Evolutionary conservation across 2,888 invertebrate species (phyloP).

Genomic region (Drosophila putrida): DNA sequence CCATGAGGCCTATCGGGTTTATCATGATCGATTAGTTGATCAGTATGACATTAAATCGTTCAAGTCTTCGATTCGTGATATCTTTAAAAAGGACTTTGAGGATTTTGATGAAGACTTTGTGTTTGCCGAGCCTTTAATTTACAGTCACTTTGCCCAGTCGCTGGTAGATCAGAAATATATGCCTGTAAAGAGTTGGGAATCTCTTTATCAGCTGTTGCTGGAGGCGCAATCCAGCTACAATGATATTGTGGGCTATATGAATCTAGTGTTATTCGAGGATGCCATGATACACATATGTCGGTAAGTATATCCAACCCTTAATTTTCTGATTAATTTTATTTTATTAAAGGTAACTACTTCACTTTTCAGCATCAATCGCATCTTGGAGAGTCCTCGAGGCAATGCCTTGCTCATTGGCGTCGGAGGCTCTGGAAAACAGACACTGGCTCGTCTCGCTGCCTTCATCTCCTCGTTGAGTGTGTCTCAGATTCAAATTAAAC

Average conservation of each 20-base stretch:
- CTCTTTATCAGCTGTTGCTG: slow-evolving; percentile 90
- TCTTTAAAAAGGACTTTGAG: slow-evolving; percentile 92
- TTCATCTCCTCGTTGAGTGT: slow-evolving; percentile 96
- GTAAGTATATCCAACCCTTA: slow-evolving; percentile 73
- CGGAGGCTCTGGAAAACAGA: slow-evolving; percentile 98
- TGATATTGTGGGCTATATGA: slow-evolving; percentile 96
- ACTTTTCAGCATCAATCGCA: slow-evolving; percentile 92
- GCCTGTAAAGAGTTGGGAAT: slow-evolving; percentile 91
- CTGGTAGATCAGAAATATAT: slow-evolving; percentile 93
- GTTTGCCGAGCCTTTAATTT: slow-evolving; percentile 92
- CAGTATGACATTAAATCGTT: slow-evolving; percentile 91
- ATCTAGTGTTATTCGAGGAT: slow-evolving; percentile 97
- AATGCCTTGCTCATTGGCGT: slow-evolving; percentile 98
- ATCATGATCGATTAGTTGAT: slow-evolving; percentile 96
- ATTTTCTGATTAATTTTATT: no score
- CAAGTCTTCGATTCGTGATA: slow-evolving; percentile 90
- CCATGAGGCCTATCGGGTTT: slow-evolving; percentile 96
- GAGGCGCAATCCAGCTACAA: slow-evolving; percentile 95
- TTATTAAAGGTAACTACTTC: no score
- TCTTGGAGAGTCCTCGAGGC: slow-evolving; percentile 95
- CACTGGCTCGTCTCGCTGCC: slow-evolving; percentile 94
- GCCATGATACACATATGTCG: slow-evolving; percentile 97
- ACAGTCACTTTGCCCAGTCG: slow-evolving; percentile 96
- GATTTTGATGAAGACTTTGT: slow-evolving; percentile 92
- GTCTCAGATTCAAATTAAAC: slow-evolving; percentile 95